Conservation (phyloP, 2,888 invertebrate genomes). For the Xestoiulus laeticollis region DNA sequence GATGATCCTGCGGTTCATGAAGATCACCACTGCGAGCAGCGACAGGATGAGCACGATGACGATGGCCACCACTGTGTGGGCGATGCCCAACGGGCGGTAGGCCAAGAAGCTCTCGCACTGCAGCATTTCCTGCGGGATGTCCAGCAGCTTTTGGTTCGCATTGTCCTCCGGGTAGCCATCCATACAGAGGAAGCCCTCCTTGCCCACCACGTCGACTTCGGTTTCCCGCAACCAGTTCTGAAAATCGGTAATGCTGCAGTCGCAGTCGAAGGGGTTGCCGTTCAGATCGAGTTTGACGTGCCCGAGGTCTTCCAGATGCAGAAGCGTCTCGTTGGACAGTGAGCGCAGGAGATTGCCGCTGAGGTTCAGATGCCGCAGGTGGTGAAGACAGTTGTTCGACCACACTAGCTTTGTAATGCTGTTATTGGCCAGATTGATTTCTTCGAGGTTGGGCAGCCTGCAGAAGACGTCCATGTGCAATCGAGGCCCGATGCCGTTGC, state of each 20-base stretch:
- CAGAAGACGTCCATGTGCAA: conserved; percentile 75
- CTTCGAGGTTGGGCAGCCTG: conserved; percentile 73
- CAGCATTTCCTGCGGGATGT: conserved; percentile 58
- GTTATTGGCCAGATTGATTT: conserved; percentile 75
- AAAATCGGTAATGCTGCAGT: conserved; percentile 69
- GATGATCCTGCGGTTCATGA: conserved; percentile 72
- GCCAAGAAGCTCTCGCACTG: conserved; percentile 57
- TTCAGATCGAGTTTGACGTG: conserved; percentile 72
- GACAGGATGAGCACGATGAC: conserved; percentile 67
- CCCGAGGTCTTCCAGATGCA: conserved; percentile 70
- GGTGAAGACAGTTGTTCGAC: conserved; percentile 73
- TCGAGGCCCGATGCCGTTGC: conserved; percentile 77
- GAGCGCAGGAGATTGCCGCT: conserved; percentile 73
- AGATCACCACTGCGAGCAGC: conserved; percentile 70
- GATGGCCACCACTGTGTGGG: conserved; percentile 63
- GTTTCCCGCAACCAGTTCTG: conserved; percentile 73
- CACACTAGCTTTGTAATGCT: conserved; percentile 69
- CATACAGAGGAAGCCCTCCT: conserved; percentile 69
- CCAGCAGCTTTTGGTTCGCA: conserved; percentile 58
- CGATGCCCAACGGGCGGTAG: conserved; percentile 57
- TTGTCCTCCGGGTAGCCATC: conserved; percentile 61
- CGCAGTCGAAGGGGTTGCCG: conserved; percentile 76
- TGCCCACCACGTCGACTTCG: conserved; percentile 70
- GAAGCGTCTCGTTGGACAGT: conserved; percentile 65
- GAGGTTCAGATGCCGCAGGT: conserved; percentile 75